Conservation (phyloP, 1,140 invertebrate species). For the Cephus cinctus region DNA sequence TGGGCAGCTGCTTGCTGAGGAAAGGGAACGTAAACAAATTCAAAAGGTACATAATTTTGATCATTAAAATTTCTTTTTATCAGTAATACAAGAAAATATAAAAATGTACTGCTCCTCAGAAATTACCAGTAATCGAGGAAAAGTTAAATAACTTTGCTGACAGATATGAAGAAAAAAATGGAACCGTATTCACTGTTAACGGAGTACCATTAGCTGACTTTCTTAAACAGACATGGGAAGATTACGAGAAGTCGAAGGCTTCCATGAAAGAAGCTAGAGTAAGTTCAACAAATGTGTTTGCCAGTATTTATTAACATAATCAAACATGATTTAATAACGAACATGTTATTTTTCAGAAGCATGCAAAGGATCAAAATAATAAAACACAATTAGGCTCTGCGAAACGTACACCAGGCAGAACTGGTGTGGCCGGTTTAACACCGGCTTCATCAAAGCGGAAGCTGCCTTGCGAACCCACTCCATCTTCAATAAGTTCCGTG, state of each 20-base stretch:
- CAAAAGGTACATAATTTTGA: slow-evolving; percentile 54
- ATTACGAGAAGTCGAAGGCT: slow-evolving; percentile 41
- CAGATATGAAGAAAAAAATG: slow-evolving; percentile 58
- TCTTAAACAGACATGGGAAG: slow-evolving; percentile 59
- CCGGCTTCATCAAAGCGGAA: slow-evolving; percentile 39
- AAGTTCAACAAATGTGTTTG: slow-evolving; percentile 23
- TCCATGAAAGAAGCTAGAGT: slow-evolving; percentile 43
- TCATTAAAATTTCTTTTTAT: slow-evolving; percentile 5
- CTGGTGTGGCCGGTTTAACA: slow-evolving; percentile 27
- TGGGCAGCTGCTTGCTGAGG: slow-evolving; percentile 78
- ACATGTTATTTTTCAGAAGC: slow-evolving; percentile 25
- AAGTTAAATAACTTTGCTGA: slow-evolving; percentile 58
- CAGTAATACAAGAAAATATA: slow-evolving; percentile 19
- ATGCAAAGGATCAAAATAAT: slow-evolving; percentile 46
- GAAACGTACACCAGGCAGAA: slow-evolving; percentile 30
- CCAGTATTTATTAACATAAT: slow-evolving; percentile 9
- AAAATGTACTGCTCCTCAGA: slow-evolving; percentile 24
- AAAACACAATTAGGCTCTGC: slow-evolving; percentile 42
- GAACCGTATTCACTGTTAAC: slow-evolving; percentile 59
- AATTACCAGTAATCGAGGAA: slow-evolving; percentile 67
- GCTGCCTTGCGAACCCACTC: slow-evolving; percentile 34
- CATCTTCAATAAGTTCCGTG: slow-evolving; percentile 28
- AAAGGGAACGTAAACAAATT: slow-evolving; percentile 76
- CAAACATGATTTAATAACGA: background rate
- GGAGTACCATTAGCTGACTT: slow-evolving; percentile 60